Conservation (phyloP, 2,113 vertebrate species). For the Redunca redunca region DNA sequence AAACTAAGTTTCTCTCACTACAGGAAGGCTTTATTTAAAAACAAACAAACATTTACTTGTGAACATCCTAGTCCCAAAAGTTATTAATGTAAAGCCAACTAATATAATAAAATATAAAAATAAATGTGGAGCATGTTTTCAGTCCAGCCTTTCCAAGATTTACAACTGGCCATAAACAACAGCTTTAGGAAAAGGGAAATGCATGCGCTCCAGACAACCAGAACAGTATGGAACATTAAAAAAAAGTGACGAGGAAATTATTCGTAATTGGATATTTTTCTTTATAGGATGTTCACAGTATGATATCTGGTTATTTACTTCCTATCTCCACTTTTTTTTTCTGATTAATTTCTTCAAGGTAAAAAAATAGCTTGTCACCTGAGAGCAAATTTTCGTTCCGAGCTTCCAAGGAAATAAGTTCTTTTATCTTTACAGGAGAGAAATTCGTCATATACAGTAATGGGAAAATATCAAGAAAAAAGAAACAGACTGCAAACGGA, state of each 20-base stretch:
- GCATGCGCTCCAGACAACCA: conserved; percentile 11
- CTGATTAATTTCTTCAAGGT: conserved; percentile 69
- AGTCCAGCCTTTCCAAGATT: background rate
- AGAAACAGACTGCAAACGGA: conserved; percentile 57
- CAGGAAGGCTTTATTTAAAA: background rate
- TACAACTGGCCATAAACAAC: background rate
- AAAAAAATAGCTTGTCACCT: conserved; percentile 64
- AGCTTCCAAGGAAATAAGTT: conserved; percentile 74
- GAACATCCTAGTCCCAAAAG: background rate
- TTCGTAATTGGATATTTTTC: conserved; percentile 42
- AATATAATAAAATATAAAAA: background rate
- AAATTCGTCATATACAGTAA: conserved; percentile 71
- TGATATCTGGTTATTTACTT: conserved; percentile 73
- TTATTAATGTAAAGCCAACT: background rate
- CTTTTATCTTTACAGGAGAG: conserved; percentile 75
- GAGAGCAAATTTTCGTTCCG: conserved; percentile 74
- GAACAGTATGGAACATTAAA: conserved; percentile 5
- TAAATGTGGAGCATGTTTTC: conserved; percentile 17
- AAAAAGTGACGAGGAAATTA: conserved; percentile 47
- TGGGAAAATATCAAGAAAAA: conserved; percentile 71
- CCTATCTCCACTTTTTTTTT: conserved; percentile 63
- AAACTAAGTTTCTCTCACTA: conserved; percentile 42
- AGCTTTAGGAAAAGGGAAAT: conserved; percentile 48
- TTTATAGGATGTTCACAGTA: conserved; percentile 54
- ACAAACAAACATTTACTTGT: background rate